These are phyloP conservation scores for Fregetta grallaria DNA, from an alignment of 2,113 vertebrate species.

Conservation along the genomic window DNA sequence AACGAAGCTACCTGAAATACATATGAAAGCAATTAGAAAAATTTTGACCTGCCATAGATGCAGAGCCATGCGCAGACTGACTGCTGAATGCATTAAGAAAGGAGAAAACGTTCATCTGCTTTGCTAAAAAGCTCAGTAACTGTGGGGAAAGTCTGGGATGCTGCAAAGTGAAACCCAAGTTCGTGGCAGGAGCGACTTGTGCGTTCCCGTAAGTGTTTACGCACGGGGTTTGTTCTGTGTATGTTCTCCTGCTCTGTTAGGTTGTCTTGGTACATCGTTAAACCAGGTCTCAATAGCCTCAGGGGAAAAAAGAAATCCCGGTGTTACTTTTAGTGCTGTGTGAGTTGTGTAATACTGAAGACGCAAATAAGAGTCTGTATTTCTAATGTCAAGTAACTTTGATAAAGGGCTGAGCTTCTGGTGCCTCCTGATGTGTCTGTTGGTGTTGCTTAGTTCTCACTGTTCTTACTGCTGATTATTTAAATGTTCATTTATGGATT, in stretches of 20 bases:
- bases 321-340: not conserved
- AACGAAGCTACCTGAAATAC: not conserved
- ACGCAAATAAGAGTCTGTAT: not conserved
- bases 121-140: not conserved
- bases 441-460: not conserved
- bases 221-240: not conserved
- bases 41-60: not conserved
- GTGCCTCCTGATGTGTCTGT: not conserved
- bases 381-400: not conserved
- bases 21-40: not conserved
- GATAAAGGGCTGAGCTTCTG: not conserved
- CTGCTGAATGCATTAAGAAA: not conserved
- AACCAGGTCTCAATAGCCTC: not conserved
- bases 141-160: not conserved
- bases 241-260: not conserved
- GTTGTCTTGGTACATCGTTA: not conserved
- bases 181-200: not conserved
- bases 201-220: not conserved
- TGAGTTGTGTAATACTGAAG: not conserved
- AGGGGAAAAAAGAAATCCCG: not conserved
- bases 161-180: not conserved
- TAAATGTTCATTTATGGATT: not conserved
- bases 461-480: not conserved
- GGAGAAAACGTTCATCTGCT: not conserved
- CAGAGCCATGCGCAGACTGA: not conserved